Conservation (phyloP, 2,888 invertebrate genomes). For the Scaptomyza cyrtandrae region DNA sequence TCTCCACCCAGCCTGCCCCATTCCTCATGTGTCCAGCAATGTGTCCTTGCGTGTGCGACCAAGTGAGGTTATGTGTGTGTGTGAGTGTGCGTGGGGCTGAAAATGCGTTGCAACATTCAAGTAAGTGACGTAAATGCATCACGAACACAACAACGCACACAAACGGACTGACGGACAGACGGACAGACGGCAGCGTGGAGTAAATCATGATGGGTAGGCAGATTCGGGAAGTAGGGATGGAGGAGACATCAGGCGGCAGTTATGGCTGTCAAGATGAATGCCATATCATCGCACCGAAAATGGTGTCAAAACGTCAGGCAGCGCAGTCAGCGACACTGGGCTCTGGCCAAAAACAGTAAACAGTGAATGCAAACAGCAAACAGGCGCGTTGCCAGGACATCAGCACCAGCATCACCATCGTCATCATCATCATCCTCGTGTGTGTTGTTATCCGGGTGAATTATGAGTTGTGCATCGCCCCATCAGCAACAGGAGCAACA, state of each 20-base stretch:
- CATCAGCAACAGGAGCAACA: slow-evolving; percentile 51
- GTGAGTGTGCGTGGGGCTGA: slow-evolving; percentile 28
- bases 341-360: slow-evolving; percentile 42
- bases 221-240: slow-evolving; percentile 1
- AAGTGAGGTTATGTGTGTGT: slow-evolving; percentile 41
- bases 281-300: slow-evolving; percentile 81
- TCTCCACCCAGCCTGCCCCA: neutral
- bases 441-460: slow-evolving; percentile 72
- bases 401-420: slow-evolving; percentile 2
- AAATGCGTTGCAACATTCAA: slow-evolving; percentile 81
- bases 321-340: slow-evolving; percentile 30
- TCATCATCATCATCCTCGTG: slow-evolving; percentile 3
- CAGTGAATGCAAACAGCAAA: slow-evolving; percentile 54
- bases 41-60: slow-evolving; percentile 52
- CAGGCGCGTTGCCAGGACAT: slow-evolving; percentile 10
- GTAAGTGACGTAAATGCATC: slow-evolving; percentile 80
- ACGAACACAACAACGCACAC: slow-evolving; percentile 47
- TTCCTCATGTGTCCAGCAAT: neutral
- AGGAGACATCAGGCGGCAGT: slow-evolving; percentile 65
- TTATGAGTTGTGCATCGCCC: slow-evolving; percentile 69
- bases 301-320: slow-evolving; percentile 77
- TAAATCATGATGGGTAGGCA: slow-evolving; percentile 55
- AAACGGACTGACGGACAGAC: slow-evolving; percentile 25
- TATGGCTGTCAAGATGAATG: slow-evolving; percentile 83
- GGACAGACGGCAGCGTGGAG: slow-evolving; percentile 32